Conservation (phyloP, 2,113 vertebrate genomes). For the Phalacrocorax pelagicus region DNA sequence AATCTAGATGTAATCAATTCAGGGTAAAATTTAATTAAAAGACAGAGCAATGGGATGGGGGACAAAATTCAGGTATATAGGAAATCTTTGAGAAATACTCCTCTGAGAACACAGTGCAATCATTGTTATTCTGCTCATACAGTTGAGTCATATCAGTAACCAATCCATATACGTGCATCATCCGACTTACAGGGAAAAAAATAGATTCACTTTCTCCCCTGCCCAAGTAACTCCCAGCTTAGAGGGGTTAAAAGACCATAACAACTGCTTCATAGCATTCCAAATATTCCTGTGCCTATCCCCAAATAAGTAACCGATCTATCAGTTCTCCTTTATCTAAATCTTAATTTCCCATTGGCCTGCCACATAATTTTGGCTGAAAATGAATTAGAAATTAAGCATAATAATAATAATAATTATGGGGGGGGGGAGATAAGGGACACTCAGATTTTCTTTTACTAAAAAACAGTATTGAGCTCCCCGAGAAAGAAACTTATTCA, state of each 20-base stretch:
- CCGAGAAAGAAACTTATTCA: neutral
- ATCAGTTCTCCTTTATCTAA: neutral
- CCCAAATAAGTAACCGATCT: neutral
- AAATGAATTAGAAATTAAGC: neutral
- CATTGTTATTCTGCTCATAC: conserved; percentile 24
- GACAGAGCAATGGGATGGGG: neutral
- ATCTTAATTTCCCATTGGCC: neutral
- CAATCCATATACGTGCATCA: neutral
- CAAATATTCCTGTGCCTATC: neutral
- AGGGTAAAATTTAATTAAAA: conserved; percentile 48
- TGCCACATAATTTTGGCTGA: neutral
- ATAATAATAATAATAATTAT: neutral
- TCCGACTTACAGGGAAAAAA: neutral
- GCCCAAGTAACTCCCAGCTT: neutral
- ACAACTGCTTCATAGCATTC: neutral
- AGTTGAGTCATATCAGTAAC: neutral
- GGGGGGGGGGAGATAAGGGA: neutral
- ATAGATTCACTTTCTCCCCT: neutral
- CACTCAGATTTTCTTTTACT: neutral
- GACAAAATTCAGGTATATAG: conserved; percentile 28
- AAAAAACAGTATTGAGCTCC: neutral
- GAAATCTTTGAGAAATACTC: conserved; percentile 40
- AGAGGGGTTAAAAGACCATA: neutral
- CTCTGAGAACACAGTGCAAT: neutral
- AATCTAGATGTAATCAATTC: conserved; percentile 34